These are phyloP conservation scores for Pentalonia nigronervosa DNA, from an alignment of 1,140 invertebrate genomes.

Conservation along the genomic window DNA sequence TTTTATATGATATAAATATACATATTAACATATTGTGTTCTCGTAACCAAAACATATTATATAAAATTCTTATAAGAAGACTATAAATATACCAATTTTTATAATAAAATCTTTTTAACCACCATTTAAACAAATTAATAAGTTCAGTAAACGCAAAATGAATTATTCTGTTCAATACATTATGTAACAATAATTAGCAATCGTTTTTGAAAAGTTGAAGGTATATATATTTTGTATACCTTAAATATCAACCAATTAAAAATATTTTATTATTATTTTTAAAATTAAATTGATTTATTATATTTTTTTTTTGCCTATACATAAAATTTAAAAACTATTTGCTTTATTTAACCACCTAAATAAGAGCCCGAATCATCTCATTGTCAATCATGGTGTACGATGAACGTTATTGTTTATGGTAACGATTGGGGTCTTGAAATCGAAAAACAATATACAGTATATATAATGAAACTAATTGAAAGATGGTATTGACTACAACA, in stretches of 20 bases:
- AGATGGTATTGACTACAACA: neutral
- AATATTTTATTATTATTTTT: neutral
- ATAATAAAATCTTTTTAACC: neutral
- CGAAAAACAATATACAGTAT: neutral
- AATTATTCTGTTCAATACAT: conserved; percentile 19
- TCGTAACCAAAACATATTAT: neutral
- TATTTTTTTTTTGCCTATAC: too few relatives aligned
- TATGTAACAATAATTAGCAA: neutral
- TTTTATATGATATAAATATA: neutral
- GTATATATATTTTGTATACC: neutral
- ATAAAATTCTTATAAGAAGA: neutral
- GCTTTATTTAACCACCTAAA: neutral
- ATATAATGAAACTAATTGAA: neutral
- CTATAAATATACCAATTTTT: neutral
- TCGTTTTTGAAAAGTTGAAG: neutral
- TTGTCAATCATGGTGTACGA: neutral
- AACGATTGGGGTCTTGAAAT: neutral
- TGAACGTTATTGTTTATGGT: neutral
- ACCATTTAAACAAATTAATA: neutral
- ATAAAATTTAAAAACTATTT: neutral
- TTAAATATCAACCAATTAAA: neutral
- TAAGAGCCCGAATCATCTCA: neutral
- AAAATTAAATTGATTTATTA: too few relatives aligned
- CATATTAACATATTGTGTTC: neutral
- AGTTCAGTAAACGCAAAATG: neutral